A percentile compares a stretch with the other conserved stretches of the same genome.
These are phyloP conservation scores for Sitophilus oryzae DNA, from an alignment of 1,140 invertebrate species.

Conservation along the genomic window DNA sequence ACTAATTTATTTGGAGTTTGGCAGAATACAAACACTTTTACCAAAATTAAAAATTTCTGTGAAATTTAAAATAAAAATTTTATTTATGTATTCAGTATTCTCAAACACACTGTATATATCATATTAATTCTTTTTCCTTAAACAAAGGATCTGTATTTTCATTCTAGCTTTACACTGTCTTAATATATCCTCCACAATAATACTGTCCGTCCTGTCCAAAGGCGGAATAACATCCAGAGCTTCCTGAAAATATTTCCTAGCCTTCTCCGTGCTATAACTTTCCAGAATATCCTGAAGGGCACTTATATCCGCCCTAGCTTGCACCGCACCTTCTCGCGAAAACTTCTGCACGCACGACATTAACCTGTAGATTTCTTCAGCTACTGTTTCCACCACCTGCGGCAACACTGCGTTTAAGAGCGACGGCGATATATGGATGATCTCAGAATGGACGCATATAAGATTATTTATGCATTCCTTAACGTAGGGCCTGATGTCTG, in stretches of 20 bases:
- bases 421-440: constrained; percentile 74
- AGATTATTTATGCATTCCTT: constrained; percentile 90
- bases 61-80: too few relatives aligned
- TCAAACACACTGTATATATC: too few relatives aligned
- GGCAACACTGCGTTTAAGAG: constrained; percentile 70
- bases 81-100: too few relatives aligned
- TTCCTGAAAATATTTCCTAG: constrained; percentile 56
- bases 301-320: constrained; percentile 59
- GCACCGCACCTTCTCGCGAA: constrained; percentile 59
- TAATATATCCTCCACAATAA: constrained; percentile 39
- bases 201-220: constrained; percentile 46
- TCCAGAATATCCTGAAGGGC: constrained; percentile 52
- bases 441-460: constrained; percentile 89
- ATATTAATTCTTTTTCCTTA: constrained; percentile 29
- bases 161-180: constrained; percentile 36
- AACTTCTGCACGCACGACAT: constrained; percentile 74
- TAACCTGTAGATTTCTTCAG: constrained; percentile 82
- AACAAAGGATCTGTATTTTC: constrained; percentile 39
- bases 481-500: constrained; percentile 79
- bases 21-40: too few relatives aligned
- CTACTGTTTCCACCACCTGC: constrained; percentile 83
- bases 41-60: too few relatives aligned
- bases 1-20: too few relatives aligned
- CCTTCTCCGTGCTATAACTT: constrained; percentile 50
- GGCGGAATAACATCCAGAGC: constrained; percentile 55